A percentile compares a stretch with the other conserved stretches of the same genome.
phyloP scores from a whole-genome alignment of 2,113 vertebrate genomes.

The Eudorcas thomsonii region DNA sequence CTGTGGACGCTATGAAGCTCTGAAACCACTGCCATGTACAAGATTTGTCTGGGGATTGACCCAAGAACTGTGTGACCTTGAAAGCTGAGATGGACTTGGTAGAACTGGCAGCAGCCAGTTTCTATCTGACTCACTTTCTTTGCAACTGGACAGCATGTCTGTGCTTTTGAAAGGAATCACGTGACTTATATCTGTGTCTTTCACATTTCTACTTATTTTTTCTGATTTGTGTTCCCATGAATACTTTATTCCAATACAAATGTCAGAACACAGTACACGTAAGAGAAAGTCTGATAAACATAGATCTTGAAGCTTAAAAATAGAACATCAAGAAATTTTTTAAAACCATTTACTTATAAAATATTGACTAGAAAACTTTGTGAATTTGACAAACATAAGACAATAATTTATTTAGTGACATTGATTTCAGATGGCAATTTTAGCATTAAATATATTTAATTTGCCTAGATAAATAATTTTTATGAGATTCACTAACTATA shows the following conservation, averaged over 20 bases:
- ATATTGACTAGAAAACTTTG: constrained; percentile 3
- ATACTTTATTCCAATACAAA: background rate
- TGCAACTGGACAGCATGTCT: background rate
- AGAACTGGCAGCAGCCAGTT: background rate
- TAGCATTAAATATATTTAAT: background rate
- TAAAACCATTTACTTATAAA: background rate
- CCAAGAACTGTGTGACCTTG: background rate
- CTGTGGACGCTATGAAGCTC: rapidly evolving
- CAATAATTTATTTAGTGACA: constrained; percentile 29
- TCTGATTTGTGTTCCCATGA: background rate
- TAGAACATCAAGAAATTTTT: background rate
- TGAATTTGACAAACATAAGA: background rate
- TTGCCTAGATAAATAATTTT: constrained; percentile 59
- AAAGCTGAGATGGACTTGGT: too few relatives aligned
- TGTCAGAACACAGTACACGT: background rate
- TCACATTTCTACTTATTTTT: background rate
- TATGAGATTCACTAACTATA: constrained; percentile 37
- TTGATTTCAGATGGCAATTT: constrained; percentile 26
- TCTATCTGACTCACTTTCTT: background rate
- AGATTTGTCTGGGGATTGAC: background rate
- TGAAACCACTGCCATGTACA: background rate
- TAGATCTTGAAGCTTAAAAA: background rate
- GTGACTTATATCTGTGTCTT: background rate
- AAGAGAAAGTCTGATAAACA: background rate
- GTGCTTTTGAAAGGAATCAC: background rate